Conservation (phyloP, 2,797 vertebrate species). For the Synanceia verrucosa region DNA sequence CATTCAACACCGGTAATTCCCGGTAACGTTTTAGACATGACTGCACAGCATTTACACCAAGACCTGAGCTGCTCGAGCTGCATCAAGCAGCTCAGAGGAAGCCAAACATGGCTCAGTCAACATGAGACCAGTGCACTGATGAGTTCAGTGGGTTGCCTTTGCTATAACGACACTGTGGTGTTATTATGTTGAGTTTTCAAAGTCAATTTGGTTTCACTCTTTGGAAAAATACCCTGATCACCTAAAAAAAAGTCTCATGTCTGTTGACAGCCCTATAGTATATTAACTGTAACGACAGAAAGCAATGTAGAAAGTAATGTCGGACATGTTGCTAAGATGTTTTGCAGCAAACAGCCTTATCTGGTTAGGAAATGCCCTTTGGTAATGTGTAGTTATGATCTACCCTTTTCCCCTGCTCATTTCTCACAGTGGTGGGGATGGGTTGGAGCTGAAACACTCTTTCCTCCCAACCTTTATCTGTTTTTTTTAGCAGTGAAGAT, state of each 20-base stretch:
- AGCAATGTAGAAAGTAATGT: constrained; percentile 14
- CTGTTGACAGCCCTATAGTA: not conserved
- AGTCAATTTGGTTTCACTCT: not conserved
- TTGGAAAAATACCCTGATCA: not conserved
- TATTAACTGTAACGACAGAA: not conserved
- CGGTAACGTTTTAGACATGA: not conserved
- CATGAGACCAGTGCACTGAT: not conserved
- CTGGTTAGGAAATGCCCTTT: constrained; percentile 18
- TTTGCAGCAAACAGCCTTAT: constrained; percentile 18
- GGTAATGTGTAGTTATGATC: constrained; percentile 19
- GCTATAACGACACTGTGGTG: not conserved
- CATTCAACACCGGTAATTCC: constrained; percentile 6
- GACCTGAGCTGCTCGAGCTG: not conserved
- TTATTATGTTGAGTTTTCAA: constrained; percentile 10
- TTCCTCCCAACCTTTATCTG: constrained; percentile 21
- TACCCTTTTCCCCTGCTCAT: constrained; percentile 18
- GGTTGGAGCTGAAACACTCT: constrained; percentile 18
- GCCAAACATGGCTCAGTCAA: not conserved
- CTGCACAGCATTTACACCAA: not conserved
- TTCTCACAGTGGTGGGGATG: constrained; percentile 24
- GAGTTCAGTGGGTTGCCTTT: not conserved
- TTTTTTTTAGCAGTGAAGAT: constrained; percentile 36
- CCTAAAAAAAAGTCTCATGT: too few relatives aligned
- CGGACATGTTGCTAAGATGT: not conserved
- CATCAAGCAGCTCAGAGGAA: not conserved